Evolutionary conservation across 2,113 vertebrate genomes (phyloP), one percentile per base, ranked within the genome.

Genomic region (Oreochromis aureus): DNA sequence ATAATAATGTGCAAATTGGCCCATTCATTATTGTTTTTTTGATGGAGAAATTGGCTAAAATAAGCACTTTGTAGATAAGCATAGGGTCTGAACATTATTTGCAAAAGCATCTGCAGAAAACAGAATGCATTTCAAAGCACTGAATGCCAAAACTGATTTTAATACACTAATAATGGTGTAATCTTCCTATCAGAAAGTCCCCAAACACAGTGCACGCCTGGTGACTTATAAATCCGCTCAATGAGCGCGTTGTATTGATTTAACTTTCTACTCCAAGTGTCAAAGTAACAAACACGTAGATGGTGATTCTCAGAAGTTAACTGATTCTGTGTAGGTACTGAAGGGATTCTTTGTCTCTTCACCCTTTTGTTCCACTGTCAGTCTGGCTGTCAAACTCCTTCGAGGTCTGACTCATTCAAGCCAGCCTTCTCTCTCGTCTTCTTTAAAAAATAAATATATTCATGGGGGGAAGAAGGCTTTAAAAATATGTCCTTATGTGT

Each of bases 51-150:
- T 93, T 63, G 89, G 89, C 83, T 86, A 91, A 92, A 94, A 93
- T 90, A 92, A 94, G 93, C 94, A 94, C 92, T 95, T 93, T 94
- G 94, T 89, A 93, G 94, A 95, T 94, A 94, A 94, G 87, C 85
- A 55, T 27, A 41, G 87, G 76, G 89, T 95, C 88, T 92, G 85
- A 90, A 89, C 81, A 78, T 71, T 92, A 87, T 93, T 87, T 90
- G 84, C 27, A 5, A 93, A 89, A 89, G 86, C 89, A 92, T 91
- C 89, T 56, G 84, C 91, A 83, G 88, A 90, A 73, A 89, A 76
- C 87, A 86, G 87, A 94, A 93, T 89, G 79, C 71, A 93, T 93
- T 92, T 92, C 90, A 90, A 92, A 92, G 87, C 54, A 55, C 41
- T 80, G 86, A 83, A 90, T 90, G 86, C 86, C 87, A 84, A 92